Percentiles rank a stretch among this genome's conserved stretches.
Evolutionary conservation across 2,888 invertebrate species (phyloP).

Genomic region (Plusia festucae): DNA sequence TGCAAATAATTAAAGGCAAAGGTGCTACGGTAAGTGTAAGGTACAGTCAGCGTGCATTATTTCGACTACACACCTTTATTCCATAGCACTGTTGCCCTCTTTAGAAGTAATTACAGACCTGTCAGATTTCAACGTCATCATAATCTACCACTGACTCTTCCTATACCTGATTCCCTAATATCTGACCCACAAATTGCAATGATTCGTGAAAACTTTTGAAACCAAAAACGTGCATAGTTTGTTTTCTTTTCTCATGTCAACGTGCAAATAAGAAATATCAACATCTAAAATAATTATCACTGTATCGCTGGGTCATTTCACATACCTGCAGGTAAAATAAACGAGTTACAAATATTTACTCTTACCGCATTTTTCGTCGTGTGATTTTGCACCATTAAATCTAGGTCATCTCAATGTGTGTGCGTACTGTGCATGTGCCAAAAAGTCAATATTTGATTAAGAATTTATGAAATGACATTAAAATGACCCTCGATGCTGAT

Average conservation of each 20-base stretch:
- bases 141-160: neutral
- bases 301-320: neutral
- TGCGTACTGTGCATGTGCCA: neutral
- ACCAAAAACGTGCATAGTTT: too few relatives aligned
- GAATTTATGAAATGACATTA: neutral
- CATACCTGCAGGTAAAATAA: neutral
- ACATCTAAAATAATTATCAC: neutral
- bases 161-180: neutral
- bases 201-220: too few relatives aligned
- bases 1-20: neutral
- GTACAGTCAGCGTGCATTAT: neutral
- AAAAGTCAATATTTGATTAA: constrained; percentile 4
- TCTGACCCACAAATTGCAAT: neutral
- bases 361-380: constrained; percentile 1
- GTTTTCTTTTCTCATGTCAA: neutral
- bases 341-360: neutral
- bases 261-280: constrained; percentile 2
- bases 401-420: constrained; percentile 1
- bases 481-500: neutral
- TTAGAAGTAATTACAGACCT: neutral
- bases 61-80: neutral
- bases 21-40: neutral
- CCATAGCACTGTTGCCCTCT: too few relatives aligned
- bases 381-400: neutral
- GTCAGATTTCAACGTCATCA: neutral